Evolutionary conservation across 30 jellyfish, hydroid and myxozoan genomes (phyloP), one percentile per base, ranked within the genome.

Genomic region (Aurelia coerulea): DNA sequence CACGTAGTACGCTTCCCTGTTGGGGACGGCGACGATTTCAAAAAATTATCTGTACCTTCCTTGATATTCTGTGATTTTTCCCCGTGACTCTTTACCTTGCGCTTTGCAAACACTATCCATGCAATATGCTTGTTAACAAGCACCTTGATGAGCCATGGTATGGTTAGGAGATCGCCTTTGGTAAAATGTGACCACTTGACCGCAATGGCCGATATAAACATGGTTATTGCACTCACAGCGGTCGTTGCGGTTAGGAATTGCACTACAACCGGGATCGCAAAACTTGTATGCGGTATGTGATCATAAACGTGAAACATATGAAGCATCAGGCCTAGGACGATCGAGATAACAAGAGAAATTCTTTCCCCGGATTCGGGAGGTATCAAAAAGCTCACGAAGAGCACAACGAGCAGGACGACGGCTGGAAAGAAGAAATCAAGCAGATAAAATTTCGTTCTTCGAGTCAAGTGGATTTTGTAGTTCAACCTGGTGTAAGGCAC

Each of bases 331-430:
- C 89, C 86, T 5, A 85, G 89, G 15, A 85, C 78, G 59, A 62
- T 17, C 1, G 84, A 69, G 35, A 85, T 66, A 16, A 76, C 62
- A 6, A 85, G 81, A 60, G 80, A 15, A 31, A 85, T 74, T 29
- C 95, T 65, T 29, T 85, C 95, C 51, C 87, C 88, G 59, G 82
- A 42, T 63, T 76, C 95, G 10, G 95, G 95, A 31, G 95, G 89
- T 7, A 85, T 68, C 32, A 77, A n/a, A 58, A 59, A 85, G 12
- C 89, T 46, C 51, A 76, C 7, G 58, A 85, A 75, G 39, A 72
- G 62, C 35, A 75, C 54, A 0, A 75, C 19, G 18, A 53, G 58
- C 7, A 85, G 78, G 1, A 85, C 11, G 37, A 74, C 35, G n/a
- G 88, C 64, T 7, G 95, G 95, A 32, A 85, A 62, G 23, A 85